A percentile compares a stretch with the other conserved stretches of the same genome.
phyloP scores from a whole-genome alignment of 2,888 invertebrate species.

The Melanostoma mellinum region DNA sequence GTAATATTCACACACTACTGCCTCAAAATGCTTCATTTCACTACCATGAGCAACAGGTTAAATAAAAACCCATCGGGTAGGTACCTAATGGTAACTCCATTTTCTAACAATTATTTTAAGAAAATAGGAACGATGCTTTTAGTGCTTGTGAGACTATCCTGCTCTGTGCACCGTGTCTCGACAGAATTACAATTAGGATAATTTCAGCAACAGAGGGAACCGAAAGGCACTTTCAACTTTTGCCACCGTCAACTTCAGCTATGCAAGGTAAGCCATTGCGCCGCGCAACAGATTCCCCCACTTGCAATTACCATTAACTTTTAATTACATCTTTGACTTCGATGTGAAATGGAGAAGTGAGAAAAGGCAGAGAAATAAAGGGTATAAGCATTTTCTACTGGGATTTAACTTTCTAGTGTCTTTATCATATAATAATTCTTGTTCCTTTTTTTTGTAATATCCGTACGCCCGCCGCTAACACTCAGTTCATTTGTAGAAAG shows the following conservation, averaged over 20 bases:
- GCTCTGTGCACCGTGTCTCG: not conserved
- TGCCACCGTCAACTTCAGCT: not conserved
- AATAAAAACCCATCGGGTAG: constrained; percentile 17
- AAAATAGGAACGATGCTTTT: constrained; percentile 12
- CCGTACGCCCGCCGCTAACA: constrained; percentile 11
- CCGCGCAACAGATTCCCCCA: constrained; percentile 50
- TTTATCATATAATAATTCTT: not conserved
- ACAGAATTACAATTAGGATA: constrained; percentile 49
- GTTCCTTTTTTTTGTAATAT: constrained; percentile 34
- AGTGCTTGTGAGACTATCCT: not conserved
- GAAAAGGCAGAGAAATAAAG: not conserved
- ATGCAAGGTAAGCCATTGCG: not conserved
- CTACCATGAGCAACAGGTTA: constrained; percentile 48
- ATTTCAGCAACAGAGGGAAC: constrained; percentile 21
- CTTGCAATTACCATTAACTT: constrained; percentile 66
- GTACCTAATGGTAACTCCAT: constrained; percentile 12
- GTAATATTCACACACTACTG: not conserved
- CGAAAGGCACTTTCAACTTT: constrained; percentile 11
- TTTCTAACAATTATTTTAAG: constrained; percentile 16
- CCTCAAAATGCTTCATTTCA: not conserved
- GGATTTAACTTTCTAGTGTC: not conserved
- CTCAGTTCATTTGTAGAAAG: constrained; percentile 36
- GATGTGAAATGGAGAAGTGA: constrained; percentile 24
- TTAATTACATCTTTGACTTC: constrained; percentile 69
- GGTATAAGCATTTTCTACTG: constrained; percentile 1